phyloP scores from a whole-genome alignment of 1,140 invertebrate genomes.

The Caenorhabditis elegans region WBcel235 BX284603.4:2151501-2152000 shows the following conservation, averaged over 20 bases:
- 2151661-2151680: too few species aligned
- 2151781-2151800: background rate
- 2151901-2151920: too few species aligned
- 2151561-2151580: too few species aligned
- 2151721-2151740: too few species aligned
- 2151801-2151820: background rate
- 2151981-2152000: background rate
- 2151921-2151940: background rate
- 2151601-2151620: too few species aligned
- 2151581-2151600: too few species aligned
- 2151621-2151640: too few species aligned
- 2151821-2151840: background rate
- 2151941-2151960: background rate
- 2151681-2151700: too few species aligned
- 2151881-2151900: background rate
- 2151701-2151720: background rate
- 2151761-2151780: background rate
- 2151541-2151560: too few species aligned
- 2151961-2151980: background rate
- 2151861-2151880: background rate
- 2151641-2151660: too few species aligned
- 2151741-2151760: background rate
- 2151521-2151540: too few species aligned
- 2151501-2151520: too few species aligned
- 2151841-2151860: background rate